These are phyloP conservation scores for Schrankia costaestrigalis DNA, from an alignment of 2,888 invertebrate species.

Conservation along the genomic window DNA sequence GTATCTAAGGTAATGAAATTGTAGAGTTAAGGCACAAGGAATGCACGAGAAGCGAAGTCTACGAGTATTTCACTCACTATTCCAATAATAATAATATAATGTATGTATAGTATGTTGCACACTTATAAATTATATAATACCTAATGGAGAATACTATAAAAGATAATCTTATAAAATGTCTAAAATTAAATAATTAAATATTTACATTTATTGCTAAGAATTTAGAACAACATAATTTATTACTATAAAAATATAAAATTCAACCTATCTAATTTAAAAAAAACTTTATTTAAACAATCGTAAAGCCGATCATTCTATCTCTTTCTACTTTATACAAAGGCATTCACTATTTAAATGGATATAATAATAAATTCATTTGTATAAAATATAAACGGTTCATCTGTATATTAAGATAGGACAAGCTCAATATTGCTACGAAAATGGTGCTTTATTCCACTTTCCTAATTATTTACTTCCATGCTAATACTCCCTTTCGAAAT, in stretches of 20 bases:
- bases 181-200: constrained; percentile 26
- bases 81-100: constrained; percentile 7
- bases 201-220: constrained; percentile 31
- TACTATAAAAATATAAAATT: constrained; percentile 32
- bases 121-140: constrained; percentile 21
- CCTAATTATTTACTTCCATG: constrained; percentile 1
- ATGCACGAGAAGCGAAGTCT: constrained; percentile 62
- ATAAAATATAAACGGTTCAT: no score
- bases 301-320: no score
- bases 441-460: not conserved
- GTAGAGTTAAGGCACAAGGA: constrained; percentile 70
- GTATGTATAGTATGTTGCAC: no score
- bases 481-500: constrained; percentile 79
- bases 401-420: no score
- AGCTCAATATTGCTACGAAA: no score
- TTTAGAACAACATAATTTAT: constrained; percentile 20
- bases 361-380: constrained; percentile 24
- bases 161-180: constrained; percentile 11
- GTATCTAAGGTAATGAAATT: no score
- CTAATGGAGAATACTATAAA: constrained; percentile 13
- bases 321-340: constrained; percentile 17
- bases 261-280: constrained; percentile 9
- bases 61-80: constrained; percentile 28
- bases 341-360: constrained; percentile 8
- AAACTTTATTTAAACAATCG: no score